Percentiles rank a stretch among this genome's conserved stretches.
These are phyloP conservation scores for Acleris cristana DNA, from an alignment of 2,888 invertebrate genomes.

Conservation along the genomic window DNA sequence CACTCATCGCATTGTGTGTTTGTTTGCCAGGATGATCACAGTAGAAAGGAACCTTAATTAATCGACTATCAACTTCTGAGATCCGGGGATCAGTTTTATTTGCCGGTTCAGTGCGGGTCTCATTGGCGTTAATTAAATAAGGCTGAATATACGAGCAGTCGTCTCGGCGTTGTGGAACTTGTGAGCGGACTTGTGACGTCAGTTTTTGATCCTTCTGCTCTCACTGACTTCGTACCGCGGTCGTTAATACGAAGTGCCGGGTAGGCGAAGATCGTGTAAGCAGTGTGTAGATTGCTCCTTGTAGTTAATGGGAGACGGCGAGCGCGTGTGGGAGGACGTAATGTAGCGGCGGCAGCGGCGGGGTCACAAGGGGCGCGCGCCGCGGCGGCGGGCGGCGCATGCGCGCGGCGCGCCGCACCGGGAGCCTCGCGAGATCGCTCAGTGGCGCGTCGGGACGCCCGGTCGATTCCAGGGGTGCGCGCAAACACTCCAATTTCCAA, in stretches of 20 bases:
- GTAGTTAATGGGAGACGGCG: constrained; percentile 39
- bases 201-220: constrained; percentile 56
- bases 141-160: constrained; percentile 43
- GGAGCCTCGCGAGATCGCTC: constrained; percentile 69
- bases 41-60: constrained; percentile 9
- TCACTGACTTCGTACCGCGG: constrained; percentile 47
- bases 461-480: constrained; percentile 78
- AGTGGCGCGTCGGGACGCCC: constrained; percentile 80
- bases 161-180: constrained; percentile 42
- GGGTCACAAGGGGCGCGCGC: constrained; percentile 42
- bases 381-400: constrained; percentile 60
- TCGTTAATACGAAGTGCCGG: constrained; percentile 36
- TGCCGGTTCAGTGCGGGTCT: constrained; percentile 45
- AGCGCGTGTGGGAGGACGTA: constrained; percentile 36
- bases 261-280: constrained; percentile 44
- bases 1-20: no score
- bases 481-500: constrained; percentile 53
- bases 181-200: constrained; percentile 54
- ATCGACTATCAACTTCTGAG: constrained; percentile 19
- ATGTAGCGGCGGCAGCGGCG: constrained; percentile 29
- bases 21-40: no score
- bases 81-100: constrained; percentile 47
- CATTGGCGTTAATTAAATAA: constrained; percentile 50
- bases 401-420: constrained; percentile 64
- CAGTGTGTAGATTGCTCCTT: constrained; percentile 49